A percentile compares a stretch with the other conserved stretches of the same genome.
Conservation (phyloP, 1,140 invertebrate genomes). For the Zaprionus ghesquierei region DNA sequence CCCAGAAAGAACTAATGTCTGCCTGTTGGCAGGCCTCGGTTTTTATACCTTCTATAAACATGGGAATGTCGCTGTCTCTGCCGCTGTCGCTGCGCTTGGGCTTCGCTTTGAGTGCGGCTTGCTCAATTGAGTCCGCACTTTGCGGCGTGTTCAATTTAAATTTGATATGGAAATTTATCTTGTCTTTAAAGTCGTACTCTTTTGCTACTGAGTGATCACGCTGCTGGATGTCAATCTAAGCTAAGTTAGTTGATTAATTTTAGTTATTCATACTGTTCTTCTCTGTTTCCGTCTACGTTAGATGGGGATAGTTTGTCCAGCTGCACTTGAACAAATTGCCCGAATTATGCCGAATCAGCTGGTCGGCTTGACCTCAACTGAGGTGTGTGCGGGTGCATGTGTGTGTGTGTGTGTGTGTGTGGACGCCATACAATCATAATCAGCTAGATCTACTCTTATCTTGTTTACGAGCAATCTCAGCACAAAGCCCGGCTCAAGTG, state of each 20-base stretch:
- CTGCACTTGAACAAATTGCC: constrained; percentile 29
- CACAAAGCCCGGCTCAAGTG: constrained; percentile 11
- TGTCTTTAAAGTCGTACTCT: constrained; percentile 14
- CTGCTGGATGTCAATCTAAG: not conserved
- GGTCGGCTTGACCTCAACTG: constrained; percentile 19
- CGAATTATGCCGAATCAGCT: constrained; percentile 24
- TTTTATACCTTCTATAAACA: constrained; percentile 59
- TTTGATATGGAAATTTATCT: constrained; percentile 54
- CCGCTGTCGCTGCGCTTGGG: not conserved
- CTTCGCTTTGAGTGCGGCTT: constrained; percentile 52
- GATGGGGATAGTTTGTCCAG: constrained; percentile 6
- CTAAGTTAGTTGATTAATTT: constrained; percentile 31
- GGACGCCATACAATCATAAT: constrained; percentile 33
- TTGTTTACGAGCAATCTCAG: constrained; percentile 17
- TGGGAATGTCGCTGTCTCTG: not conserved
- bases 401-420: not conserved
- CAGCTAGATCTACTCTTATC: constrained; percentile 34
- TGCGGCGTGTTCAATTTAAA: constrained; percentile 53
- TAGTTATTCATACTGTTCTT: constrained; percentile 22
- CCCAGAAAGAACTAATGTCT: constrained; percentile 60
- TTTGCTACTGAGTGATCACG: not conserved
- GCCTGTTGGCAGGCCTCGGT: not conserved
- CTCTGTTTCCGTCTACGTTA: not conserved
- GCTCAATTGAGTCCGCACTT: constrained; percentile 64
- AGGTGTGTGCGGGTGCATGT: too few species aligned